Conservation (phyloP, 1,140 invertebrate genomes). For the Penaeus indicus region DNA sequence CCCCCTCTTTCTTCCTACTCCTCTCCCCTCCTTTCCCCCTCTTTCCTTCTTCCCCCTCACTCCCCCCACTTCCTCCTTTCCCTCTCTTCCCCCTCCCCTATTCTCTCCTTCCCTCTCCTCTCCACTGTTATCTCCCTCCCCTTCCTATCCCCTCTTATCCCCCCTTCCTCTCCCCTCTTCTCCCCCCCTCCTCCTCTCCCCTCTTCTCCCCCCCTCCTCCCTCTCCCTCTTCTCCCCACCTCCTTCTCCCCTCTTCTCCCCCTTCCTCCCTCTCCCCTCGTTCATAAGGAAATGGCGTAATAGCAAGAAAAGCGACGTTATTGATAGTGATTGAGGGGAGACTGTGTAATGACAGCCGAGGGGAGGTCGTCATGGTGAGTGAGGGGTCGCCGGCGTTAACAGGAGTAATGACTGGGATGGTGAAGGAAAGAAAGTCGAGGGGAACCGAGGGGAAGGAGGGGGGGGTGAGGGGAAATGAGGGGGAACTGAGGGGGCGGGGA, state of each 20-base stretch:
- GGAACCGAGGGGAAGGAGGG: background rate
- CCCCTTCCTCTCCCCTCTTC: background rate
- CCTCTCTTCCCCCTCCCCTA: background rate
- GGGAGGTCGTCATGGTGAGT: background rate
- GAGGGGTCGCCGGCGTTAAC: background rate
- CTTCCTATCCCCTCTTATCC: background rate
- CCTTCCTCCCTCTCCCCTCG: background rate
- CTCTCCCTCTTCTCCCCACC: background rate
- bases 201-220: background rate
- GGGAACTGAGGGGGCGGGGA: no score
- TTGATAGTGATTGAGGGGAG: conserved; percentile 1
- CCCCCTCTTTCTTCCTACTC: background rate
- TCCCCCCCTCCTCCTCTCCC: background rate
- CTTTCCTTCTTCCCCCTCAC: background rate
- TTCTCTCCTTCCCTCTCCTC: conserved; percentile 13
- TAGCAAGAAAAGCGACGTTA: no score
- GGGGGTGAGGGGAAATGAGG: background rate
- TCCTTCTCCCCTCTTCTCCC: background rate
- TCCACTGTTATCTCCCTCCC: background rate
- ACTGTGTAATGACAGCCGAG: background rate
- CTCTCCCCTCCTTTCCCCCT: background rate
- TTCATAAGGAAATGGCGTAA: conserved; percentile 8
- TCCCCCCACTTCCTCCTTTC: no score
- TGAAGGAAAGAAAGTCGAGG: background rate
- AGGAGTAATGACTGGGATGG: background rate